These are phyloP conservation scores for Hestina assimilis DNA, from an alignment of 1,140 invertebrate species.

Conservation along the genomic window DNA sequence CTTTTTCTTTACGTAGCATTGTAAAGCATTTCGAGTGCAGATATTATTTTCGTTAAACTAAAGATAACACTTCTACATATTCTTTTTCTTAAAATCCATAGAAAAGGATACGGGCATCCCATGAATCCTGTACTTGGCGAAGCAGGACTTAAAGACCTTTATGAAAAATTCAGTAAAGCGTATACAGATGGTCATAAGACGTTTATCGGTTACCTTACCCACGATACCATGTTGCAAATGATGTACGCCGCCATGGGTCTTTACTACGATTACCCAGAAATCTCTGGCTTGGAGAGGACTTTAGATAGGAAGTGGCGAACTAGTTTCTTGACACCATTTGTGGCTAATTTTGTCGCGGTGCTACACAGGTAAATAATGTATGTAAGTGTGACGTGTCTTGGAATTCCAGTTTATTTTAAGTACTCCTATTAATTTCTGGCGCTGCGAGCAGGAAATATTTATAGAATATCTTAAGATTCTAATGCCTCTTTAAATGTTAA, in stretches of 20 bases:
- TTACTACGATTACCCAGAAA: slow-evolving; percentile 25
- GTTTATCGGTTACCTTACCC: slow-evolving; percentile 32
- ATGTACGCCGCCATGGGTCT: slow-evolving; percentile 35
- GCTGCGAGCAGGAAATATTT: no score
- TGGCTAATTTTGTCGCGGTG: slow-evolving; percentile 14
- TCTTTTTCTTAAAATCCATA: background rate
- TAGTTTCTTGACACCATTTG: slow-evolving; percentile 24
- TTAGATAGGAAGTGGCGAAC: slow-evolving; percentile 25
- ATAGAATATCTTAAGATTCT: no score
- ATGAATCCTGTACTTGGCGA: slow-evolving; percentile 29
- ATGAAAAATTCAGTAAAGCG: slow-evolving; percentile 23
- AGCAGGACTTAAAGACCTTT: slow-evolving; percentile 31
- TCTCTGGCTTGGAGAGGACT: slow-evolving; percentile 23
- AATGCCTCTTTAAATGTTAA: no score
- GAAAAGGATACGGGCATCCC: slow-evolving; percentile 32
- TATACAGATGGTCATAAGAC: slow-evolving; percentile 8
- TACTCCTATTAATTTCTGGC: background rate
- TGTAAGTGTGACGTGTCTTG: background rate
- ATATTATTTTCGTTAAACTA: no score
- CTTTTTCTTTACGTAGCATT: no score
- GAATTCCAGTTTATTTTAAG: background rate
- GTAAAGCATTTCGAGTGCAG: no score
- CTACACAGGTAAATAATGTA: slow-evolving; percentile 16
- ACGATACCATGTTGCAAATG: slow-evolving; percentile 39
- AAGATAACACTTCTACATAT: background rate